Percentiles rank a stretch among this genome's conserved stretches.
Conservation (phyloP, 2,888 invertebrate genomes). For the Volucella inanis region DNA sequence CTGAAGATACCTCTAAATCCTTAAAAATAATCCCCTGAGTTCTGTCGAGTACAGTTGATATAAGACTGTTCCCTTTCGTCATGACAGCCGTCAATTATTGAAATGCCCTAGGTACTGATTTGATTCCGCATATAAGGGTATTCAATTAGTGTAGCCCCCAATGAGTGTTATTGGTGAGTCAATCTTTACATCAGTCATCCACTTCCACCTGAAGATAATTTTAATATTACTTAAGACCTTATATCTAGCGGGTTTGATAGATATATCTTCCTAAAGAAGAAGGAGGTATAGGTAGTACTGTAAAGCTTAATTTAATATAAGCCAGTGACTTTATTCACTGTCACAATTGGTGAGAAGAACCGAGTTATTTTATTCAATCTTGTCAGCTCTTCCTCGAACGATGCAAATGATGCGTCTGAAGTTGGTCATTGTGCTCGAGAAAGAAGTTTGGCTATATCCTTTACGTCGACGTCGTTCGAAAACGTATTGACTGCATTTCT, state of each 20-base stretch:
- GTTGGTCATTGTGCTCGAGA: slow-evolving; percentile 59
- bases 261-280: slow-evolving; percentile 46
- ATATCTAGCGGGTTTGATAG: slow-evolving; percentile 21
- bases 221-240: slow-evolving; percentile 57
- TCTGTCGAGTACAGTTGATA: neutral
- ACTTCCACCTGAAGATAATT: slow-evolving; percentile 11
- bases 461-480: slow-evolving; percentile 35
- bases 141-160: neutral
- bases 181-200: slow-evolving; percentile 10
- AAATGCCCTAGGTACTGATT: no score
- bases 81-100: neutral
- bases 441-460: slow-evolving; percentile 46
- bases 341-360: no score
- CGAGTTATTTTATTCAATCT: no score
- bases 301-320: no score
- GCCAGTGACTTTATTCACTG: slow-evolving; percentile 58
- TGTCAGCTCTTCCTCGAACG: no score
- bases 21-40: no score
- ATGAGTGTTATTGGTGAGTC: slow-evolving; percentile 16
- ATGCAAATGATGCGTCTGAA: slow-evolving; percentile 54
- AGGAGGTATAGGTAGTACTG: slow-evolving; percentile 42
- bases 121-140: neutral
- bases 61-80: neutral
- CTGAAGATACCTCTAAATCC: neutral
- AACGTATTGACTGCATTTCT: neutral